Base-by-base conservation (phyloP, 2,113 vertebrate genomes). In the Stigmatopora nigra region DNA sequence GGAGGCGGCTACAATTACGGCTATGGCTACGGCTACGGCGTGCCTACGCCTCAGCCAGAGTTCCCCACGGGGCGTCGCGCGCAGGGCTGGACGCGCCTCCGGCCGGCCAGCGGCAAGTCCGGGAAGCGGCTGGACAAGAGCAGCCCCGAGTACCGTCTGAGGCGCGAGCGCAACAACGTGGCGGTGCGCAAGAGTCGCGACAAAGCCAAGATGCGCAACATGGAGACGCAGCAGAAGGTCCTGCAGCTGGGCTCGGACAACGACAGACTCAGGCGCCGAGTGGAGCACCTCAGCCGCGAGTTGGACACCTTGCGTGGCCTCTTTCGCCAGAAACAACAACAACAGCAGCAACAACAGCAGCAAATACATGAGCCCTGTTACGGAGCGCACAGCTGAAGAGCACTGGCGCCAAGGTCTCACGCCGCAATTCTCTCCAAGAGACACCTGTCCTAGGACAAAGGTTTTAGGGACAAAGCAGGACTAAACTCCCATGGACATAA, bases 141-240 rank as follows among this genome's bases (percentile, higher is more conserved):
- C 91, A 99, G 95, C 87, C 88, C 85, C 68, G 96, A 99, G 89
- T 99, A 99, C 88, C 92, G 96, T 56, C 89, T 96, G 89, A 70
- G 96, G 78, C 90, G 96, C 48, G 96, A 99, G 90, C 92, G 96
- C 86, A 99, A 99, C 90, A 99, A 99, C 87, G 94, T 99, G 79
- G 96, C 96, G 1, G 96, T 99, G 88, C 92, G 96, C 72, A 99
- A 99, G 85, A 97, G 95, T 89, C 86, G 96, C 22, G 96, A 99
- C 90, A 99, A 99, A 84, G 96, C 96, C 51, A 99, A 98, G 88
- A 91, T 93, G 83, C 94, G 96, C 84, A 98, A 98, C 86, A 91
- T 92, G 79, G 96, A 99, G 89, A 98, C 95, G 56, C 96, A 99
- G 88, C 96, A 98, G 65, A 97, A 97, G 83, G 95, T 98, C 77